Evolutionary conservation across 2,888 invertebrate genomes (phyloP).

Genomic region (Caenorhabditis parvicauda): DNA sequence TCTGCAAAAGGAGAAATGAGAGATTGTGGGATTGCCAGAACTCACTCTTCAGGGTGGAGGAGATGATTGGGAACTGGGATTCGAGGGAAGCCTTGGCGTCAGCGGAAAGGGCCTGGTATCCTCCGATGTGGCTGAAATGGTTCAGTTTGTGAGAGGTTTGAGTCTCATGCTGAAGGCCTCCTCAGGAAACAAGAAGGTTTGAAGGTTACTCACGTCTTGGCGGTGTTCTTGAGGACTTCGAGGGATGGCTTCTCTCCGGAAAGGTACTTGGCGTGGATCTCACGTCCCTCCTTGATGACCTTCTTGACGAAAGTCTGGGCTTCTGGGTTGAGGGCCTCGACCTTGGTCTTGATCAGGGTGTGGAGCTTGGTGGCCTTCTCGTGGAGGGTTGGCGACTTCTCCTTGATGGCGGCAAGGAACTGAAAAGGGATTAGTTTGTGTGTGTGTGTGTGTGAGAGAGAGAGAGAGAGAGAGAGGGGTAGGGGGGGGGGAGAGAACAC

Average conservation of each 20-base stretch:
- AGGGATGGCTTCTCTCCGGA: conserved; percentile 54
- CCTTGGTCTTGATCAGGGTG: conserved; percentile 34
- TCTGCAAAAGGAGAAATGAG: conserved; percentile 12
- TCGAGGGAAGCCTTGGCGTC: conserved; percentile 51
- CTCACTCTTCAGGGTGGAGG: conserved; percentile 48
- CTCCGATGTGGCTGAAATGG: conserved; percentile 30
- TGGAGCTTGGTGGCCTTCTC: conserved; percentile 48
- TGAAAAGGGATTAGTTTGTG: conserved; percentile 9
- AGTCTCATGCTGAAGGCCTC: too few relatives aligned
- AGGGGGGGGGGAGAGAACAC: too few relatives aligned
- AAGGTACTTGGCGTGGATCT: conserved; percentile 44
- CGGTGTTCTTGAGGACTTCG: conserved; percentile 37
- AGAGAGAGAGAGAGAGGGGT: too few relatives aligned
- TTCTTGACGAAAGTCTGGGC: conserved; percentile 53
- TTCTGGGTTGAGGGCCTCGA: conserved; percentile 44
- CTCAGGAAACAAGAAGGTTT: too few relatives aligned
- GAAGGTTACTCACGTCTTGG: too few relatives aligned
- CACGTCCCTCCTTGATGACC: conserved; percentile 47
- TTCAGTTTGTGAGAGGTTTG: too few relatives aligned
- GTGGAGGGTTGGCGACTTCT: conserved; percentile 50
- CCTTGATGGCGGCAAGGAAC: conserved; percentile 52
- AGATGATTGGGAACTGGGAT: conserved; percentile 54
- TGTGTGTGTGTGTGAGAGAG: too few relatives aligned
- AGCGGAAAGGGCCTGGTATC: conserved; percentile 47
- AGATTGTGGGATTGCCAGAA: background rate